Evolutionary conservation across 2,113 vertebrate species (phyloP), one percentile per base, ranked within the genome.

Genomic region (Pseudorasbora parva): DNA sequence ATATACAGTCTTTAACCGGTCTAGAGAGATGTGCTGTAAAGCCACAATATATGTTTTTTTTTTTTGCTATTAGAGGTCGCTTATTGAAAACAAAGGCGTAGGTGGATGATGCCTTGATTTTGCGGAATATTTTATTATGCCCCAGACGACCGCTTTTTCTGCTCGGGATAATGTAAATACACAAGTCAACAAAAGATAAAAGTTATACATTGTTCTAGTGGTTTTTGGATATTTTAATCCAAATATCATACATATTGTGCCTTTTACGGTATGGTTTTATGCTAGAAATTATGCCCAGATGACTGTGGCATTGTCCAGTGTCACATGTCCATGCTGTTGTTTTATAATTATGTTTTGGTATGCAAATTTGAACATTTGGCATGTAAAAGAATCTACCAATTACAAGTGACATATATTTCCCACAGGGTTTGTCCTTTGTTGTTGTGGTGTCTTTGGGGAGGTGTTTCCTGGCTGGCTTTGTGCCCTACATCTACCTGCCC

Each of bases 401-500:
- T 45, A 62, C 37, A 60, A 66, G 59, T 79, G 77, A 21, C 59
- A 45, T 82, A 33, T 54, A 41, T 25, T 30, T 33, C 19, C 78
- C 78, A 85, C 94, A 99, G 98, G 98, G 97, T 89, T 94, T 99
- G 86, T 92, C 94, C 86, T 81, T 89, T 25, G 88, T 87, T 72
- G 79, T 43, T 72, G 74, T 97, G 78, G 27, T 94, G 82, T 93
- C 92, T 86, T 88, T 99, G 90, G 91, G 93, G 78, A 83, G 92
- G 69, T 96, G 90, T 90, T 98, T 99, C 86, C 87, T 94, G 45
- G 85, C 91, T 74, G 97, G 98, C 27, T 94, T 98, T 76, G 90
- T 97, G 88, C 98, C 98, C 17, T 99, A 99, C 89, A 74, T 95
- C 88, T 97, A 98, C 93, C 94, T 99, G 85, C 97, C 97, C 5